phyloP scores from a whole-genome alignment of 2,888 invertebrate genomes.

The Oscheius onirici region DNA sequence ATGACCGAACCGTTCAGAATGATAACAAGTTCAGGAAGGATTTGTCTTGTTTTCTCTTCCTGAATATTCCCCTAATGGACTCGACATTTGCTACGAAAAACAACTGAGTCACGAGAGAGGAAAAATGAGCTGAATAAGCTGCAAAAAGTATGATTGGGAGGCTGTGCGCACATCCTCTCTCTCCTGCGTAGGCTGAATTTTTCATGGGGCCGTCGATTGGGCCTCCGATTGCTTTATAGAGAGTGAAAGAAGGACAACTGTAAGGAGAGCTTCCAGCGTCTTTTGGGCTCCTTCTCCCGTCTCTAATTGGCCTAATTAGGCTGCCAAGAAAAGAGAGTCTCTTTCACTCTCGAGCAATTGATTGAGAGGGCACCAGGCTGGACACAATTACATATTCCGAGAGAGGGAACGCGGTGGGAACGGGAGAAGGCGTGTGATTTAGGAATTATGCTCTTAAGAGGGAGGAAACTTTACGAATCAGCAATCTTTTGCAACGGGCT shows the following conservation, averaged over 20 bases:
- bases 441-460: constrained; percentile 1
- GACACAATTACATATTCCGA: constrained; percentile 19
- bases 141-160: no score
- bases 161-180: background rate
- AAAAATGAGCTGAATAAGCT: background rate
- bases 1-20: no score
- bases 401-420: background rate
- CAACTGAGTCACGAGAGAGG: background rate
- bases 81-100: no score
- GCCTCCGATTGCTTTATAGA: constrained; percentile 10
- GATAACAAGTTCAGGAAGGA: no score
- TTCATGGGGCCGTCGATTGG: constrained; percentile 31
- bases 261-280: no score
- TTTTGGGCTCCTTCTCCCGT: background rate
- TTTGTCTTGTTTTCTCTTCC: no score
- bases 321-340: background rate
- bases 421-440: constrained; percentile 19
- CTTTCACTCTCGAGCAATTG: background rate
- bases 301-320: constrained; percentile 17
- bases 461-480: background rate
- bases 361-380: constrained; percentile 7
- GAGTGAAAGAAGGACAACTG: no score
- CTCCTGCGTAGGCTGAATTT: constrained; percentile 29
- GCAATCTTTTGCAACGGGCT: background rate
- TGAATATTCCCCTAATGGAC: no score